Evolutionary conservation across 2,113 vertebrate species (phyloP).

Genomic region (Struthidea cinerea): DNA sequence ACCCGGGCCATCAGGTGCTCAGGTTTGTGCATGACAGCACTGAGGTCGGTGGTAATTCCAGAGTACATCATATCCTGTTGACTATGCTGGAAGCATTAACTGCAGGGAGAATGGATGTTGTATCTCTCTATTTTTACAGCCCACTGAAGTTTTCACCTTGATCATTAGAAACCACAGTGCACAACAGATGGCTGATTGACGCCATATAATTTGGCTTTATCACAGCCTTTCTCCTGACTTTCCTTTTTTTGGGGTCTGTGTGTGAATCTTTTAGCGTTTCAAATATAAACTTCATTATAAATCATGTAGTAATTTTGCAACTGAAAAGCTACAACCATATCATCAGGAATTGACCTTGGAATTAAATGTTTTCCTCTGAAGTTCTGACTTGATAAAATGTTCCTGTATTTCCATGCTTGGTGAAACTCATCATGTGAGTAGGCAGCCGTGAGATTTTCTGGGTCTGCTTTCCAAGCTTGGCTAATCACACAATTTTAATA

Average conservation of each 20-base stretch:
- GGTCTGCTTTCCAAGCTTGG: constrained; percentile 30
- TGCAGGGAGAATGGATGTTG: background rate
- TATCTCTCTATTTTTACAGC: background rate
- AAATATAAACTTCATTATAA: background rate
- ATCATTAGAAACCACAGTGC: background rate
- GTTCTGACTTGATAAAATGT: background rate
- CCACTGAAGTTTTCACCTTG: constrained; percentile 27
- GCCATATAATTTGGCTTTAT: background rate
- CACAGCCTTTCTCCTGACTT: background rate
- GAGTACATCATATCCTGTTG: background rate
- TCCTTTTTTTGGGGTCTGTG: background rate
- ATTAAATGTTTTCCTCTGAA: background rate
- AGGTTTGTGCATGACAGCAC: accelerated
- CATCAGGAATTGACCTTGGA: background rate
- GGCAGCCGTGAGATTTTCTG: constrained; percentile 35
- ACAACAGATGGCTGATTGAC: constrained; percentile 37
- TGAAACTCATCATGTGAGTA: constrained; percentile 17
- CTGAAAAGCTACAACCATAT: background rate
- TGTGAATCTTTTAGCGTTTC: background rate
- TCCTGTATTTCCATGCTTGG: constrained; percentile 1
- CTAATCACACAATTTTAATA: constrained; percentile 40
- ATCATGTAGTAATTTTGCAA: background rate
- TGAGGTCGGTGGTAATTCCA: background rate
- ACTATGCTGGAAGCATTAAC: background rate
- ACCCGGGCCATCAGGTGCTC: background rate